phyloP scores from a whole-genome alignment of 2,888 invertebrate genomes.

The Caenorhabditis virilis region DNA sequence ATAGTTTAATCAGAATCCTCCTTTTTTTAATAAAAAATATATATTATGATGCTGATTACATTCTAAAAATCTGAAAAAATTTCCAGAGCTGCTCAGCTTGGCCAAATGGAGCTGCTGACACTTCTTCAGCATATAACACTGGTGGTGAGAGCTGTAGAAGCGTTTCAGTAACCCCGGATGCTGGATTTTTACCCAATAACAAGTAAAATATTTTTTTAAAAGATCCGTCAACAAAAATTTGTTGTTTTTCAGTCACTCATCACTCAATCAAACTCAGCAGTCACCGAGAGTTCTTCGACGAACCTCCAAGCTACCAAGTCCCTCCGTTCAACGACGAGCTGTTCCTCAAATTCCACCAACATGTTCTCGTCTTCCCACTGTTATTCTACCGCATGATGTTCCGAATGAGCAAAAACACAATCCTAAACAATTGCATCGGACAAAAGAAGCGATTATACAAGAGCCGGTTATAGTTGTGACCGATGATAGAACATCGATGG shows the following conservation, averaged over 20 bases:
- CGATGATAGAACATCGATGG: background rate
- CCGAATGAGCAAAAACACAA: conserved; percentile 24
- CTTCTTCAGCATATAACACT: conserved; percentile 79
- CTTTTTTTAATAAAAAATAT: no score
- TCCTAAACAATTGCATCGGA: conserved; percentile 20
- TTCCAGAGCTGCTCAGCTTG: conserved; percentile 35
- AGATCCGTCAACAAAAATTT: no score
- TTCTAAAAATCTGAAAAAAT: no score
- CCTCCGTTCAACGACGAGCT: conserved; percentile 20
- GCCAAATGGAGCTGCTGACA: conserved; percentile 70
- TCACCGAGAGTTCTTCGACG: conserved; percentile 32
- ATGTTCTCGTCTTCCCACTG: conserved; percentile 21
- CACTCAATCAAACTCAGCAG: conserved; percentile 24
- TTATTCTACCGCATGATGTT: conserved; percentile 30
- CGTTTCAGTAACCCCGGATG: conserved; percentile 54
- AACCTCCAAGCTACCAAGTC: conserved; percentile 26
- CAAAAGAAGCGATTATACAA: background rate
- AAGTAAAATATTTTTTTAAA: no score
- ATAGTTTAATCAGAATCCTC: no score
- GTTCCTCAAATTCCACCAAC: background rate
- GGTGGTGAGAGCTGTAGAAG: conserved; percentile 79
- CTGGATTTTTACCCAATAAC: conserved; percentile 12
- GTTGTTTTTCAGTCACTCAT: no score
- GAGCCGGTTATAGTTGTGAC: background rate
- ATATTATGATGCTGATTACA: no score